Conservation (phyloP, 2,888 invertebrate species). For the Poecilobothrus nobilitatus region DNA sequence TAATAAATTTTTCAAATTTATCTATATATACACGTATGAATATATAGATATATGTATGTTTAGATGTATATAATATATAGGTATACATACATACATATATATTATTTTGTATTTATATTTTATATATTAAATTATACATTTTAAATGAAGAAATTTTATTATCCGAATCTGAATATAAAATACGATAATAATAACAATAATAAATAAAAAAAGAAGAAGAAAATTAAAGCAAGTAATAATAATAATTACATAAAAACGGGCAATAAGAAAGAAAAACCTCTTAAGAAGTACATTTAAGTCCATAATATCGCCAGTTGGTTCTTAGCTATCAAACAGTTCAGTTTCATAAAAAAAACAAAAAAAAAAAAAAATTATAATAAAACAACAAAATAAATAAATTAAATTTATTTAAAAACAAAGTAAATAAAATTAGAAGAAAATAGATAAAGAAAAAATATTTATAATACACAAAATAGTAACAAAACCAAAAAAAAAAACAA, state of each 20-base stretch:
- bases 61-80: background rate
- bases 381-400: too few relatives aligned
- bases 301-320: slow-evolving; percentile 1
- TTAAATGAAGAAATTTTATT: background rate
- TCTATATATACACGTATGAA: background rate
- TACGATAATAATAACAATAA: background rate
- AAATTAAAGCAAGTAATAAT: background rate
- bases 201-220: background rate
- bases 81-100: background rate
- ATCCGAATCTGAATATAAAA: background rate
- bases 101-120: background rate
- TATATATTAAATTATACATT: background rate
- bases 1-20: background rate
- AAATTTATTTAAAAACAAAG: background rate
- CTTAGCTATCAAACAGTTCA: slow-evolving; percentile 1
- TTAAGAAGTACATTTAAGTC: background rate
- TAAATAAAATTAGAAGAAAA: background rate
- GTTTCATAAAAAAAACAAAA: background rate
- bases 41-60: background rate
- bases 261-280: background rate
- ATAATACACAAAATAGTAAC: too few relatives aligned
- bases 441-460: too few relatives aligned
- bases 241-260: background rate
- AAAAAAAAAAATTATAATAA: background rate
- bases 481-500: too few relatives aligned